A percentile compares a stretch with the other conserved stretches of the same genome.
phyloP scores from a whole-genome alignment of 2,113 vertebrate species.

The Cacatua alba region DNA sequence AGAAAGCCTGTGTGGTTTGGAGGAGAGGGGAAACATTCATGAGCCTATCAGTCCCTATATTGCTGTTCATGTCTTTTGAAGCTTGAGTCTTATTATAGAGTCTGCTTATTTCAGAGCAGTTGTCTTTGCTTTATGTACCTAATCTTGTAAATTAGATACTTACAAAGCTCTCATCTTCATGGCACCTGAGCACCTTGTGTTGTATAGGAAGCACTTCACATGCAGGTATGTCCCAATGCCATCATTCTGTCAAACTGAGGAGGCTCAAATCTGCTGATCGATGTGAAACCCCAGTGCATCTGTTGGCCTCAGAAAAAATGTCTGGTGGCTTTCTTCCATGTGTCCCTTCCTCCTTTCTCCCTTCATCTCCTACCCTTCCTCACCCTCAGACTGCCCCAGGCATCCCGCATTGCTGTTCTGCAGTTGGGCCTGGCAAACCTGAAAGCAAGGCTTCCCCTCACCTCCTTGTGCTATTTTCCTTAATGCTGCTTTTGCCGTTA shows the following conservation, averaged over 20 bases:
- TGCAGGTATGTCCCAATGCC: neutral
- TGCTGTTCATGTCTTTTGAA: neutral
- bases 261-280: neutral
- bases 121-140: rapidly evolving
- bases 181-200: neutral
- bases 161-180: rapidly evolving
- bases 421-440: neutral
- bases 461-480: neutral
- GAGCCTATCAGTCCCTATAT: neutral
- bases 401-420: neutral
- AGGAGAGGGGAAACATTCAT: neutral
- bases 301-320: neutral
- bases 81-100: neutral
- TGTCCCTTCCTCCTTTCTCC: neutral
- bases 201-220: neutral
- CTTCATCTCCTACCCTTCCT: neutral
- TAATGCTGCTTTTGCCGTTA: neutral
- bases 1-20: rapidly evolving
- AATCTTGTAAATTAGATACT: neutral
- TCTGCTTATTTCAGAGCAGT: neutral
- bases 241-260: neutral
- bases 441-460: neutral
- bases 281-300: neutral
- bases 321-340: rapidly evolving
- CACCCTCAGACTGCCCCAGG: neutral